Evolutionary conservation across 2,797 vertebrate species (phyloP), one percentile per base, ranked within the genome.

Genomic region (Alauda arvensis): DNA sequence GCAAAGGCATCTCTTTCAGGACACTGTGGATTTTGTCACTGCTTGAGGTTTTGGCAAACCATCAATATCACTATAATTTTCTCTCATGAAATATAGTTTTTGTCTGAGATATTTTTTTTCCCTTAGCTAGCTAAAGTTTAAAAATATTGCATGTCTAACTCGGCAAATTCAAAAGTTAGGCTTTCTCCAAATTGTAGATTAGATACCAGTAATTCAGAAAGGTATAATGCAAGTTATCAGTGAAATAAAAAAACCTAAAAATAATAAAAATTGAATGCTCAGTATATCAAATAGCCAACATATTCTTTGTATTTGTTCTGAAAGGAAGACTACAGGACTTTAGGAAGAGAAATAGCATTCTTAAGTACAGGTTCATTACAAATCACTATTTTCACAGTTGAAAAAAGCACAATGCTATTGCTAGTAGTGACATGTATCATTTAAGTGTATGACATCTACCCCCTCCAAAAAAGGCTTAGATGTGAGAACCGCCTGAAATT

Each of bases 11-110:
- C 97, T 95, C 96, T 96, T 96, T 98, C 97, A 98, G 97, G 97
- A 98, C 98, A 98, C 97, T 97, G 97, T 96, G 96, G 98, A 98
- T 98, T 98, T 97, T 98, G 98, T 99, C 99, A 98, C 97, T 97
- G 96, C 97, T 93, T 97, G 98, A 92, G 98, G 98, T 98, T 98
- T 96, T 98, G 98, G 98, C 98, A 96, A 95, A 89, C 95, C 92
- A 96, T 96, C 93, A 97, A 96, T 96, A 97, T 98, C 96, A 96
- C 97, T 97, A 96, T 97, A 97, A 97, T 98, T 98, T 97, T 94
- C 96, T 98, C 98, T 98, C 96, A 97, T 95, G 96, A 97, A 97
- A 97, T 96, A 96, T 55, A 95, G 91, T 77, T 96, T 97, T 95
- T 94, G 93, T 96, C 92, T 80, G 83, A 91, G 80, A 85, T 89